Evolutionary conservation across 2,113 vertebrate species (phyloP), one percentile per base, ranked within the genome.

Genomic region (Neotoma lepida): DNA sequence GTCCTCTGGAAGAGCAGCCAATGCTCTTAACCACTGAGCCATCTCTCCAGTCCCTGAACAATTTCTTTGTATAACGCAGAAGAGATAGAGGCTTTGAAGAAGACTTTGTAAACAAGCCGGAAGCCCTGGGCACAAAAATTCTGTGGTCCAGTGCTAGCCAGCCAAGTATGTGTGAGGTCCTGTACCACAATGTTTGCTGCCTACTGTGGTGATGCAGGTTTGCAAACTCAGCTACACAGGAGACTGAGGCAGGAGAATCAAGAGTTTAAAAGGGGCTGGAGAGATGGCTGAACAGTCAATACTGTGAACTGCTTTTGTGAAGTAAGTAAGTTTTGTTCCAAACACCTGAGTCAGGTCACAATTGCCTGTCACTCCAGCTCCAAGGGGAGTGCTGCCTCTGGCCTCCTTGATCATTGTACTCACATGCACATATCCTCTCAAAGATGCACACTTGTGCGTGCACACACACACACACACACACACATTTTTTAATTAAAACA

Each of bases 31-130:
- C 64, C 6, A 6, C 33, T 15, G 14, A 68, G 64, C 64, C 6
- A 68, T 68, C 64, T 68, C 6, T 68, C 33, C 64, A 68, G 64
- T 4, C 33, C 64, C 64, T 68, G 30, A 66, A 66, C 33, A 14
- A 68, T 35, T 94, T 85, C 41, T 77, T 49, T 80, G 63, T 54
- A 71, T 39, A 86, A 82, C 3, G 39, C 61, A 61, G 35, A 71
- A 56, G 78, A 64, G 61, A 61, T 22, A 39, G 51, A 86, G n/a
- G 64, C 86, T 66, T 44, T 39, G 39, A 93, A 56, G 20, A 74
- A 95, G 22, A 66, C 28, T 88, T 46, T 3, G 1, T 46, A 18
- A 77, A 77, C 90, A 95, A 91, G 39, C 77, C 58, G 33, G 58
- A 56, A 63, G 56, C 39, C 28, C 30, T 22, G 5, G 82, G 33